Base-by-base conservation (phyloP, 2,113 vertebrate genomes). In the Lepidothrix coronata region DNA sequence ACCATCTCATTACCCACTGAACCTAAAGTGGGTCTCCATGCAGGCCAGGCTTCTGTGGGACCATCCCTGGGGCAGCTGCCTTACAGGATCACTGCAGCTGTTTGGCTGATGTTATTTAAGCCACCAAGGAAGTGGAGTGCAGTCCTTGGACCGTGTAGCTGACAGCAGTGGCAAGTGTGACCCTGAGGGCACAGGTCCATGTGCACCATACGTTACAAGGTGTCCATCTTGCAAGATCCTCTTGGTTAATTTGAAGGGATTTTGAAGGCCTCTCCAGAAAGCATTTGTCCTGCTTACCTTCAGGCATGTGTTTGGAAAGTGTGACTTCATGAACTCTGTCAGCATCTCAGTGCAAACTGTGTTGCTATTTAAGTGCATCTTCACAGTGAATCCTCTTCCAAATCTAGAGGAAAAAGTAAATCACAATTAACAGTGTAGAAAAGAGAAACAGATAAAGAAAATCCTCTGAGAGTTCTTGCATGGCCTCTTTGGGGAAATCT, bases 371-470 rank as follows among this genome's bases (percentile, higher is more conserved):
- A 99, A 98, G 96, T 99, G 99, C 98, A 99, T 99, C 96, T 99
- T 99, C 96, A 99, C 99, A n/a, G 99, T 99, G 97, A 99, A 99
- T 88, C 99, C 99, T 68, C 98, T 98, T 95, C 99, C 99, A 91
- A 99, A 99, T 96, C 99, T 99, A 87, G 28, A 24, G 65, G 43
- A 1, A 31, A 94, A 91, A 91, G 65, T 85, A 94, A 96, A 91
- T 72, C 81, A 51, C 76, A 90, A 93, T 92, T 91, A 74, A 54
- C 11, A 19, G 62, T 54, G 68, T 28, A 85, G 83, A 71, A 89
- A 84, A 87, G 73, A 96, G 57, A 85, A 94, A 68, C 12, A 79
- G 49, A 54, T 49, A 52, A 54, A 83, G 70, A 84, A 88, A 84
- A 39, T 35, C 72, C 24, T 84, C n/a, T 41, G 88, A 83, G 88